Percentiles rank a stretch among this genome's conserved stretches.
These are phyloP conservation scores for Struthio camelus DNA, from an alignment of 2,113 vertebrate species.

Conservation along the genomic window DNA sequence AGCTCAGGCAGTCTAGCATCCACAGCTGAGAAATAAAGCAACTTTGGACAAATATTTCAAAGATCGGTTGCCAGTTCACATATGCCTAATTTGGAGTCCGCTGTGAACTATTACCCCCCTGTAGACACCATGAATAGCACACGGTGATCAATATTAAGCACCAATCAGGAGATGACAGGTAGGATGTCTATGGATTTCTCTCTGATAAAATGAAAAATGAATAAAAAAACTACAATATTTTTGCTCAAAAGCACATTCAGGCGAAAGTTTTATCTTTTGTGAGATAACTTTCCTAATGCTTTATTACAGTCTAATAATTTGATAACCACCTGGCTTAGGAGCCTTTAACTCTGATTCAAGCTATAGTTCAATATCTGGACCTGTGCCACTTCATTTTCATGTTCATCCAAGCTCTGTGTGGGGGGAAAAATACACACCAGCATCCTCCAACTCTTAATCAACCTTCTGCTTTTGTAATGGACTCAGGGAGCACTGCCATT, in stretches of 20 bases:
- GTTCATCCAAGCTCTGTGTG: background rate
- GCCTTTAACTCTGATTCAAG: background rate
- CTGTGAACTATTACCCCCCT: background rate
- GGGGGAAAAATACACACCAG: background rate
- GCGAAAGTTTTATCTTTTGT: slow-evolving; percentile 17
- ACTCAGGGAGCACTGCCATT: background rate
- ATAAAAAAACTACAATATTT: background rate
- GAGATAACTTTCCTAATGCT: slow-evolving; percentile 40
- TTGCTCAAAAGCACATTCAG: background rate
- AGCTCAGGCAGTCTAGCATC: background rate
- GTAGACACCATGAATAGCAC: background rate
- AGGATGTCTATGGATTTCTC: background rate
- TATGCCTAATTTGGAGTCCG: background rate
- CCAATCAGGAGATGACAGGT: background rate
- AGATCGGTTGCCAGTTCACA: background rate
- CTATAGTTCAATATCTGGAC: background rate
- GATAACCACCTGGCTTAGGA: slow-evolving; percentile 22
- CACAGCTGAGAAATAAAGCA: background rate
- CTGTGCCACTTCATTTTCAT: background rate
- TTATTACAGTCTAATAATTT: background rate
- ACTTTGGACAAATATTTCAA: background rate
- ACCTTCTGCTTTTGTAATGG: background rate
- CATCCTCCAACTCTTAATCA: background rate
- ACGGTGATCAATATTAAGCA: background rate
- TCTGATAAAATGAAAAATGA: background rate